A percentile compares a stretch with the other conserved stretches of the same genome.
Conservation (phyloP, 2,888 invertebrate genomes). For the Macropis europaea region DNA sequence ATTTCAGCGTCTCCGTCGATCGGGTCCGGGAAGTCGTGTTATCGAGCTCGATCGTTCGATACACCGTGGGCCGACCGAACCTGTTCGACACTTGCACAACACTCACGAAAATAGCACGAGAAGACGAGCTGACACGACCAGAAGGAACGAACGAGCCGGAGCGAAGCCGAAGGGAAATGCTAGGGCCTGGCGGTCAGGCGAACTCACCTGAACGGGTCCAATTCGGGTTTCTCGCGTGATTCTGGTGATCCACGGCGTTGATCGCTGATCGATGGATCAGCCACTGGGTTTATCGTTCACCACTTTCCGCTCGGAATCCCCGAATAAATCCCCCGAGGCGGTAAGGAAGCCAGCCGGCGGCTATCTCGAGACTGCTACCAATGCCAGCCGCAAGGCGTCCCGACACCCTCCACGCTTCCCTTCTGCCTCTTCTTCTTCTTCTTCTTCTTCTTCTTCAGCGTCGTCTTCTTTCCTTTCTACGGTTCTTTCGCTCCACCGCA, state of each 20-base stretch:
- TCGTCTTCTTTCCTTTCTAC: slow-evolving; percentile 36
- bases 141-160: slow-evolving; percentile 55
- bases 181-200: slow-evolving; percentile 58
- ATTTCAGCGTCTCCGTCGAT: background rate
- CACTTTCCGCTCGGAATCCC: slow-evolving; percentile 73
- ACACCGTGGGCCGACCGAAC: slow-evolving; percentile 58
- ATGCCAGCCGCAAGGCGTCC: slow-evolving; percentile 76
- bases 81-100: slow-evolving; percentile 78
- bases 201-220: background rate
- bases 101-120: slow-evolving; percentile 72
- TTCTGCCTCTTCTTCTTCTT: slow-evolving; percentile 50
- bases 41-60: slow-evolving; percentile 7
- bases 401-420: slow-evolving; percentile 71
- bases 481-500: slow-evolving; percentile 11
- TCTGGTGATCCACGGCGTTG: background rate
- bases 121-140: slow-evolving; percentile 68
- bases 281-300: slow-evolving; percentile 62
- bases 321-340: slow-evolving; percentile 77
- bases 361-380: slow-evolving; percentile 80
- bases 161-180: slow-evolving; percentile 22
- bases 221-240: background rate
- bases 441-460: slow-evolving; percentile 24
- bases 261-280: slow-evolving; percentile 48
- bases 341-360: slow-evolving; percentile 78
- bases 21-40: background rate